Conservation (phyloP, 2,888 invertebrate species). For the Luperina nickerlii region DNA sequence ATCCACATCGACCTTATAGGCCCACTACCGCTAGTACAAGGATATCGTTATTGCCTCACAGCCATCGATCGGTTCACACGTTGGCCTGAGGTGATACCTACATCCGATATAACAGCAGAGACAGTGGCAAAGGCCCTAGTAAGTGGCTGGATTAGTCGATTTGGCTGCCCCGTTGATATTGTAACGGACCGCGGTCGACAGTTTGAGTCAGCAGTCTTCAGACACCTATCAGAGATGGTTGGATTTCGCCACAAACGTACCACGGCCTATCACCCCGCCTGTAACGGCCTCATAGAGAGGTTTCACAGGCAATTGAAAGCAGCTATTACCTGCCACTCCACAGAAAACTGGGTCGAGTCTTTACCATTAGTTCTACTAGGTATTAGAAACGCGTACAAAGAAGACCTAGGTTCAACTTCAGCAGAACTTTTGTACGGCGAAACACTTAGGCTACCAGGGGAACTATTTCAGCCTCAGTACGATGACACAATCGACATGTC, state of each 20-base stretch:
- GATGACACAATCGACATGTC: neutral
- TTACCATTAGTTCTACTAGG: neutral
- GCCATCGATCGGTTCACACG: neutral
- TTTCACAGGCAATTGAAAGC: neutral
- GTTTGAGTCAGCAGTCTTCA: no score
- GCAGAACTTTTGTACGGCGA: neutral
- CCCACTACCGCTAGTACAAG: neutral
- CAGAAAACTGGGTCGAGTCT: neutral
- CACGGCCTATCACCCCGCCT: no score
- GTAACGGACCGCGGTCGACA: neutral
- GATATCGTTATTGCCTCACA: neutral
- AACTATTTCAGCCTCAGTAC: neutral
- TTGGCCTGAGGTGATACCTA: neutral
- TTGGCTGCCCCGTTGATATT: neutral
- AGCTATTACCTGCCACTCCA: neutral
- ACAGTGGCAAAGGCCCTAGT: neutral
- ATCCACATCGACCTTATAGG: neutral
- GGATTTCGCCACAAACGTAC: no score
- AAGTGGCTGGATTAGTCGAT: neutral
- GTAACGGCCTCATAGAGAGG: no score
- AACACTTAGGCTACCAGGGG: constrained; percentile 3
- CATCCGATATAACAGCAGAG: neutral
- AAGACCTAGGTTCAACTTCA: neutral
- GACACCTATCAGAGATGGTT: no score
- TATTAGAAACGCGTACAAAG: neutral